Conservation (phyloP, 2,797 vertebrate species). For the Pantherophis vulpinus region DNA sequence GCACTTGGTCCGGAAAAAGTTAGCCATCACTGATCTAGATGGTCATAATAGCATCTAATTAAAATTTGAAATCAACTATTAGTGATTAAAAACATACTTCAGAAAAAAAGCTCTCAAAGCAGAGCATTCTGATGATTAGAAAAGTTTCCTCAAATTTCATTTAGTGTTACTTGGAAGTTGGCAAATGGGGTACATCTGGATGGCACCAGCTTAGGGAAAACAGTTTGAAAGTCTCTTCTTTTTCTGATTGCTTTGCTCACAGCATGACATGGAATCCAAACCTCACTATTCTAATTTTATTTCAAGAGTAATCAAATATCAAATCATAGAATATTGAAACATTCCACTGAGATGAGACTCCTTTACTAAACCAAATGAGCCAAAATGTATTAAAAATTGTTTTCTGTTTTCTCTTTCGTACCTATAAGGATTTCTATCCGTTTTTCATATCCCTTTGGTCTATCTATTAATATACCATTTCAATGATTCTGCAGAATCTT, state of each 20-base stretch:
- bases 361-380: background rate
- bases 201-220: background rate
- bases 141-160: background rate
- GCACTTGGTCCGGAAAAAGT: no score
- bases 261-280: background rate
- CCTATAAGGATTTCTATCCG: background rate
- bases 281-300: background rate
- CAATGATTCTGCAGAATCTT: background rate
- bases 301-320: background rate
- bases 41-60: background rate
- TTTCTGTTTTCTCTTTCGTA: background rate
- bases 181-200: background rate
- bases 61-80: background rate
- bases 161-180: background rate
- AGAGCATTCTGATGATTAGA: background rate
- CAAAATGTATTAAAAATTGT: background rate
- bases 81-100: background rate
- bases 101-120: background rate
- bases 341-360: background rate
- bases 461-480: background rate
- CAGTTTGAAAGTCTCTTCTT: background rate
- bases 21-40: no score
- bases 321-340: background rate
- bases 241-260: background rate
- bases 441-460: background rate